phyloP scores from a whole-genome alignment of 2,888 invertebrate genomes.

The Brenthis daphne region DNA sequence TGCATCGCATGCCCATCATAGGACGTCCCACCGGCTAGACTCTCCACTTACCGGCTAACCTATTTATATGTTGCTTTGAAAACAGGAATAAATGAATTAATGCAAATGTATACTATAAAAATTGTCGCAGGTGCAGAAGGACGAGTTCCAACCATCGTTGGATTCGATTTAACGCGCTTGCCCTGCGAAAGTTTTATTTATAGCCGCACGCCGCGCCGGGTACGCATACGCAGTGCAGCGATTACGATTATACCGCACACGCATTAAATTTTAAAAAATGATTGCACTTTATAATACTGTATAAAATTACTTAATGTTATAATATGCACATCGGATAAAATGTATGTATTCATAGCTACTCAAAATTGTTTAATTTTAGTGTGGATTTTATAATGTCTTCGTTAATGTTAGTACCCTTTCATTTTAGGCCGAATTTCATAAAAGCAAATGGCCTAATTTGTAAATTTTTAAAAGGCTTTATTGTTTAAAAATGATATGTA shows the following conservation, averaged over 20 bases:
- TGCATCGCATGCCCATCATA: constrained; percentile 33
- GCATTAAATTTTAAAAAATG: constrained; percentile 37
- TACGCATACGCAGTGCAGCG: constrained; percentile 34
- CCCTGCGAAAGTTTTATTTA: constrained; percentile 77
- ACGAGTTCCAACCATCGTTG: constrained; percentile 76
- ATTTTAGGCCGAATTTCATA: too few species aligned
- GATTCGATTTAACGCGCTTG: constrained; percentile 79
- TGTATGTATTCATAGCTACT: neutral
- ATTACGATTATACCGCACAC: constrained; percentile 56
- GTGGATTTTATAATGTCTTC: too few species aligned
- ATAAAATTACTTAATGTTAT: constrained; percentile 19
- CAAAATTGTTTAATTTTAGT: too few species aligned
- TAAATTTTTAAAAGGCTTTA: too few species aligned
- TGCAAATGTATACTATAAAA: constrained; percentile 82
- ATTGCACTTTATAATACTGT: constrained; percentile 22
- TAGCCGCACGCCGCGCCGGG: constrained; percentile 56
- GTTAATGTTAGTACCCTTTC: too few species aligned
- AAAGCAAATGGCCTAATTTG: too few species aligned
- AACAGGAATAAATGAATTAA: constrained; percentile 82
- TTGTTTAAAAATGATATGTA: too few species aligned
- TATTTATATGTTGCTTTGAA: constrained; percentile 75
- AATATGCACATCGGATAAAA: constrained; percentile 1
- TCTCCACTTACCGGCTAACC: constrained; percentile 80
- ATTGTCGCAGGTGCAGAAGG: constrained; percentile 80
- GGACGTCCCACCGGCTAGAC: constrained; percentile 57